A percentile compares a stretch with the other conserved stretches of the same genome.
Evolutionary conservation across 1,140 invertebrate genomes (phyloP).

Genomic region (Ceratina australensis): DNA sequence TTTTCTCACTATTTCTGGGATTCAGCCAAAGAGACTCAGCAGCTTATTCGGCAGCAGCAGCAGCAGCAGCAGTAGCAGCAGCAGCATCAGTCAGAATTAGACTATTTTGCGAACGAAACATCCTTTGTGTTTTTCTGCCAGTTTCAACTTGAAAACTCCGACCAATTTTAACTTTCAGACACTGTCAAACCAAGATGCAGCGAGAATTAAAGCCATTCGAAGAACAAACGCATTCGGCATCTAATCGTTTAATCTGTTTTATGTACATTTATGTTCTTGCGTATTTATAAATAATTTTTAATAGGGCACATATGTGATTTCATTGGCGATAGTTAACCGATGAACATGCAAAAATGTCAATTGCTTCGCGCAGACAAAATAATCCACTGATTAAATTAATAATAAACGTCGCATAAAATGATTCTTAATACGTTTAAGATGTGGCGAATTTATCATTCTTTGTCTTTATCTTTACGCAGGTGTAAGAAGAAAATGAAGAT

Average conservation of each 20-base stretch:
- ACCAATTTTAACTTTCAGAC: neutral
- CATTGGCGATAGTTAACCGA: conserved; percentile 9
- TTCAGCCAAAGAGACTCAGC: conserved; percentile 38
- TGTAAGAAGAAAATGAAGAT: conserved; percentile 57
- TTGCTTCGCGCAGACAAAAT: neutral
- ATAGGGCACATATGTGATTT: neutral
- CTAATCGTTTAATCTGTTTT: conserved; percentile 34
- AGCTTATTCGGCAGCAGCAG: conserved; percentile 43
- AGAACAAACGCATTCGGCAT: neutral
- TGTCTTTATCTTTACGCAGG: conserved; percentile 15
- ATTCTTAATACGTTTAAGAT: neutral
- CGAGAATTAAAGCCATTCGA: neutral
- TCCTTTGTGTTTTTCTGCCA: conserved; percentile 30
- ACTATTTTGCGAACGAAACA: conserved; percentile 34
- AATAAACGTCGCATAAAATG: neutral
- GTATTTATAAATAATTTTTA: conserved; percentile 19
- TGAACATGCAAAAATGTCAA: conserved; percentile 21
- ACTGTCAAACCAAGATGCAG: conserved; percentile 18
- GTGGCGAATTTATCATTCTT: neutral
- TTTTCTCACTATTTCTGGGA: conserved; percentile 51
- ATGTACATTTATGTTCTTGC: conserved; percentile 25
- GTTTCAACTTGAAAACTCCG: conserved; percentile 24
- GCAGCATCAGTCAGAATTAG: conserved; percentile 44
- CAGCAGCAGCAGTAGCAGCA: too few relatives aligned
- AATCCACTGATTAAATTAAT: neutral